Conservation (phyloP, 2,113 vertebrate genomes). For the Pontoporia blainvillei region DNA sequence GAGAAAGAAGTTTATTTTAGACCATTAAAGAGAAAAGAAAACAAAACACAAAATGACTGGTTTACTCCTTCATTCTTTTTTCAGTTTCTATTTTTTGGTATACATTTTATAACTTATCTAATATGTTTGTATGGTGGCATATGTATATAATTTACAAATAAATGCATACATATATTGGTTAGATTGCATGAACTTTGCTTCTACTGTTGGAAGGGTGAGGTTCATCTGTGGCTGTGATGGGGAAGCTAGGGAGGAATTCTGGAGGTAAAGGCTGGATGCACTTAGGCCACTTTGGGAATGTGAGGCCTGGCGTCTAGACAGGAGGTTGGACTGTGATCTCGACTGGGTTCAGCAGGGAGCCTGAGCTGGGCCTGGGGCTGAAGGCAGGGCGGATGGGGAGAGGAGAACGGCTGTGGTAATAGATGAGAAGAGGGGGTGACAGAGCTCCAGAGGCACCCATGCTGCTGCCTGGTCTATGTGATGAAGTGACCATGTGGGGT, state of each 20-base stretch:
- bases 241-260: background rate
- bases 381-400: rapidly evolving
- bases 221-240: background rate
- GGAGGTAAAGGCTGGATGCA: background rate
- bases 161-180: background rate
- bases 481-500: too few species aligned
- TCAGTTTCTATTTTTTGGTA: background rate
- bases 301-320: background rate
- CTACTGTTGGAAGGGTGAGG: background rate
- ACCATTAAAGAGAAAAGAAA: background rate
- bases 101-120: background rate
- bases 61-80: background rate
- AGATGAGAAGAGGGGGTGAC: background rate
- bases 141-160: background rate
- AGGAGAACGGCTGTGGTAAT: background rate
- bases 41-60: background rate
- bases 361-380: background rate
- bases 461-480: background rate
- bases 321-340: background rate
- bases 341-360: background rate
- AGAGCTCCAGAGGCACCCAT: background rate
- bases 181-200: background rate
- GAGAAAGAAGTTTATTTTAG: background rate
- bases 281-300: background rate
- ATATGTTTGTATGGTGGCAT: background rate